A percentile compares a stretch with the other conserved stretches of the same genome.
These are phyloP conservation scores for Kryptolebias marmoratus DNA, from an alignment of 2,113 vertebrate species.

Conservation along the genomic window DNA sequence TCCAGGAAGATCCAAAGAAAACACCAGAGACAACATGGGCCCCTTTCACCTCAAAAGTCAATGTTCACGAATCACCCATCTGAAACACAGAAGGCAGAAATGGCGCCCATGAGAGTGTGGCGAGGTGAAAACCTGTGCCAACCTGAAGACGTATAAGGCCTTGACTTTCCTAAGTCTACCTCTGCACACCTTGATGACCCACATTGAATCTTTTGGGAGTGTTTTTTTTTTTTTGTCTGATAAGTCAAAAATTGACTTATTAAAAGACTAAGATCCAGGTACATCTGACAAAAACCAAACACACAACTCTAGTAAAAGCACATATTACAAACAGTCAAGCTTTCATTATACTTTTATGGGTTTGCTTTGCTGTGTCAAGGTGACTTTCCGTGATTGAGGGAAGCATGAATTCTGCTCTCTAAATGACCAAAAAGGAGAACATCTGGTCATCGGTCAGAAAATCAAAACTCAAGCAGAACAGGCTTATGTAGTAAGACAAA, in stretches of 20 bases:
- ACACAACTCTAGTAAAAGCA: background rate
- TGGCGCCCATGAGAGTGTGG: background rate
- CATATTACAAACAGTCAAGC: background rate
- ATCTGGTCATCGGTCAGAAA: conserved; percentile 1
- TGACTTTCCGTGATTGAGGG: background rate
- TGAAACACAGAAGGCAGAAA: background rate
- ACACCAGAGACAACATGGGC: background rate
- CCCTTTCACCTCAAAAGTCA: conserved; percentile 14
- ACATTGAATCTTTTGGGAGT: background rate
- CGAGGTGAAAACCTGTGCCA: background rate
- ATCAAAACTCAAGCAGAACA: background rate
- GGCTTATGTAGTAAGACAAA: background rate
- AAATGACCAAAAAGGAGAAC: background rate
- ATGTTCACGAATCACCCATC: background rate
- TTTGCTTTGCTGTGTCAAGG: background rate
- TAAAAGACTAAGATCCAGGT: background rate
- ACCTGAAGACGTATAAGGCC: background rate
- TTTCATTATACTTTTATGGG: too few species aligned
- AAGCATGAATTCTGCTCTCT: background rate
- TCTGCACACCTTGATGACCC: background rate
- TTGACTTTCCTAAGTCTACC: background rate
- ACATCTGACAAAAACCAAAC: background rate
- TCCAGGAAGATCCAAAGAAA: conserved; percentile 6
- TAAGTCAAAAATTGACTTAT: background rate
- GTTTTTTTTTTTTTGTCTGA: background rate